These are phyloP conservation scores for Cydia amplana DNA, from an alignment of 1,140 invertebrate species.

Conservation along the genomic window DNA sequence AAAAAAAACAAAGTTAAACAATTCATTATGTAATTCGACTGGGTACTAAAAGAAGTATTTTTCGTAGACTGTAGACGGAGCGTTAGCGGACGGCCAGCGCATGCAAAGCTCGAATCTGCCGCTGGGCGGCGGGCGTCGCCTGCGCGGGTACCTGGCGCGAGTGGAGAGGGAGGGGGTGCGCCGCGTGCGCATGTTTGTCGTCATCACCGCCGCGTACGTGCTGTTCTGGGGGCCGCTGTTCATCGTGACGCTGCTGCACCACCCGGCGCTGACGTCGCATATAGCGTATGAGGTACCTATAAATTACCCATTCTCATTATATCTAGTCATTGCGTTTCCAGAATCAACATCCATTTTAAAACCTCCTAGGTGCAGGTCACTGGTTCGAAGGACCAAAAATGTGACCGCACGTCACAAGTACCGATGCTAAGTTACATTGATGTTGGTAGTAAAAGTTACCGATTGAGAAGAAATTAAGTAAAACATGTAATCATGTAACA, in stretches of 20 bases:
- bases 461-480: no score
- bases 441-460: no score
- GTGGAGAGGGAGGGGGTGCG: conserved; percentile 89
- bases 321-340: no score
- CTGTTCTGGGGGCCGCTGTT: conserved; percentile 94
- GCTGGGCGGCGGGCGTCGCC: conserved; percentile 86
- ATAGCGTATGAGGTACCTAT: conserved; percentile 84
- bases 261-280: conserved; percentile 85
- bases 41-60: conserved; percentile 7
- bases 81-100: conserved; percentile 61
- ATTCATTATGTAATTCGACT: background rate
- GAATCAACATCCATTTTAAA: no score
- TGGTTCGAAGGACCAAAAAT: no score
- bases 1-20: background rate
- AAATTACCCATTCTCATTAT: background rate
- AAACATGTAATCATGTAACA: no score
- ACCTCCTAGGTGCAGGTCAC: no score
- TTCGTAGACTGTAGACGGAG: conserved; percentile 71
- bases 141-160: conserved; percentile 87
- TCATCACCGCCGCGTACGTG: conserved; percentile 91
- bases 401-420: no score
- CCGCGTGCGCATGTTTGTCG: conserved; percentile 90
- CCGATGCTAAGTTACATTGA: no score
- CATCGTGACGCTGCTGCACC: conserved; percentile 88
- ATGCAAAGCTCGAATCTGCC: conserved; percentile 69